phyloP scores from a whole-genome alignment of 2,888 invertebrate species.

The Quadroppia sp. region DNA sequence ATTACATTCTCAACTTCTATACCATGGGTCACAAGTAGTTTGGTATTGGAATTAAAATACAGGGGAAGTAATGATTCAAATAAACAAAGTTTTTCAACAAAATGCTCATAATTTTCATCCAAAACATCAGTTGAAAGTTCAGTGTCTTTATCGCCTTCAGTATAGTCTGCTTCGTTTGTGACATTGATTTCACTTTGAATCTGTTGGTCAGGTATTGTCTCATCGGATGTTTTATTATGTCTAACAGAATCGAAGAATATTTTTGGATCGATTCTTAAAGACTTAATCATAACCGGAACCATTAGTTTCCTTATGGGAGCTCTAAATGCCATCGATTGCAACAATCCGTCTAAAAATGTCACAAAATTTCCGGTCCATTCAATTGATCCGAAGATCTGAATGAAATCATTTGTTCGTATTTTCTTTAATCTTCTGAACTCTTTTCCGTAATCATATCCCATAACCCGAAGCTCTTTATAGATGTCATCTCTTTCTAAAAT shows the following conservation, averaged over 20 bases:
- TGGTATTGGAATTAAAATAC: neutral
- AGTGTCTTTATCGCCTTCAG: too few relatives aligned
- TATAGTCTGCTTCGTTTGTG: neutral
- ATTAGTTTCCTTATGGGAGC: constrained; percentile 72
- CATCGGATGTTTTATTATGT: too few relatives aligned
- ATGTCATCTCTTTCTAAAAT: constrained; percentile 58
- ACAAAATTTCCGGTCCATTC: constrained; percentile 90
- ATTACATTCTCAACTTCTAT: constrained; percentile 22
- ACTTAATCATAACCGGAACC: constrained; percentile 80
- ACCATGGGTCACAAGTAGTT: neutral
- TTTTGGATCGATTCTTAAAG: constrained; percentile 71
- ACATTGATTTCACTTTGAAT: neutral
- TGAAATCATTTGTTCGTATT: neutral
- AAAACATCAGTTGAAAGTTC: too few relatives aligned
- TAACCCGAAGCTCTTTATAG: constrained; percentile 77
- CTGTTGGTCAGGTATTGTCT: neutral
- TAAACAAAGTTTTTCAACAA: neutral
- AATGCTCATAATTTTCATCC: too few relatives aligned
- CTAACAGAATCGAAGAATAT: constrained; percentile 58
- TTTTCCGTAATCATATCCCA: constrained; percentile 80
- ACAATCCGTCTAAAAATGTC: constrained; percentile 90
- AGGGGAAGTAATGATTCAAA: neutral
- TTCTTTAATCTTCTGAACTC: constrained; percentile 64
- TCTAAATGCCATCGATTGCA: constrained; percentile 82
- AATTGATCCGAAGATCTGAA: constrained; percentile 52